Percentiles rank a stretch among this genome's conserved stretches.
These are phyloP conservation scores for Drosophila chauvacae DNA, from an alignment of 1,140 invertebrate genomes.

Conservation along the genomic window DNA sequence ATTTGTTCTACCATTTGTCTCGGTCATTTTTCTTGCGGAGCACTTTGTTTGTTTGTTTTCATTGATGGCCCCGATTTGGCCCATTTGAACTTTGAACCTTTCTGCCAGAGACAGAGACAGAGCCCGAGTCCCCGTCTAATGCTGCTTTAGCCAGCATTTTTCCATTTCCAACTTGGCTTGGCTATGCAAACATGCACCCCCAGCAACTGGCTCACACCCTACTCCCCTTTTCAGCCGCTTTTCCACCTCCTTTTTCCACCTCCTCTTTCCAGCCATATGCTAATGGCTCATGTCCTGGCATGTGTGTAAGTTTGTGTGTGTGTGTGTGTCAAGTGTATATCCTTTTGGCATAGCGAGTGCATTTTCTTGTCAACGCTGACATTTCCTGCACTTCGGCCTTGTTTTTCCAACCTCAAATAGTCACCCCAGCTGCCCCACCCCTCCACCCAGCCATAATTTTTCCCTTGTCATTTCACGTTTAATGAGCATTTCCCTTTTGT, in stretches of 20 bases:
- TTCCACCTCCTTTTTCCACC: constrained; percentile 16
- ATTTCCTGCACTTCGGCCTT: constrained; percentile 78
- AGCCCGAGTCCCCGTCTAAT: not conserved
- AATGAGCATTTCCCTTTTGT: constrained; percentile 76
- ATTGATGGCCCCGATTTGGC: constrained; percentile 55
- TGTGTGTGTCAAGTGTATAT: constrained; percentile 73
- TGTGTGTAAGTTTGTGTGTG: constrained; percentile 16
- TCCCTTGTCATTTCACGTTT: constrained; percentile 65
- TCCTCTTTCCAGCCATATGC: constrained; percentile 38
- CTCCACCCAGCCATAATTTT: not conserved
- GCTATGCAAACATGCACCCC: constrained; percentile 34
- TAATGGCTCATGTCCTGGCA: constrained; percentile 48
- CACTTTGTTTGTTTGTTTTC: constrained; percentile 38
- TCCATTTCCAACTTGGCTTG: constrained; percentile 13
- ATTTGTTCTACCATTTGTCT: constrained; percentile 14
- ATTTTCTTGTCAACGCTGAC: constrained; percentile 81
- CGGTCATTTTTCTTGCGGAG: constrained; percentile 30
- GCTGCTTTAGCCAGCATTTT: constrained; percentile 8
- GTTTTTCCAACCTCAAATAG: constrained; percentile 32
- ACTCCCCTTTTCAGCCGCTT: not conserved
- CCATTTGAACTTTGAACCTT: constrained; percentile 77
- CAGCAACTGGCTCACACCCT: not conserved
- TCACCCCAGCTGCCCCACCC: not conserved
- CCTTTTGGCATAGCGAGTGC: constrained; percentile 74
- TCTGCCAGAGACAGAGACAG: constrained; percentile 26